Conservation (phyloP, 1,140 invertebrate genomes). For the Ephestia elutella region DNA sequence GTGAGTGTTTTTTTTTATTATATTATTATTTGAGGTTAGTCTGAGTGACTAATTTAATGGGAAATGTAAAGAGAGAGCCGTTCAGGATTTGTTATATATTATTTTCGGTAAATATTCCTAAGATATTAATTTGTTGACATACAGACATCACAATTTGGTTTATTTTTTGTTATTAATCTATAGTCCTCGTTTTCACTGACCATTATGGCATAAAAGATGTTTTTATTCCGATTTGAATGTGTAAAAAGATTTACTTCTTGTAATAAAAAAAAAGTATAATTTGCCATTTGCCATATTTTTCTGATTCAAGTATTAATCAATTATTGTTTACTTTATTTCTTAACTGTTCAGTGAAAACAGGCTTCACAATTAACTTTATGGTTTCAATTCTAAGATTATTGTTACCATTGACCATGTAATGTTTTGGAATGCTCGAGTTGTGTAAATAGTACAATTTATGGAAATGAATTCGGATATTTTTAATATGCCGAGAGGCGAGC, state of each 20-base stretch:
- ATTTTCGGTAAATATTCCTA: slow-evolving; percentile 1
- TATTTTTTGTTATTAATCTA: slow-evolving; percentile 23
- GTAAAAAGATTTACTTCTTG: too few species aligned
- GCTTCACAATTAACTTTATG: slow-evolving; percentile 25
- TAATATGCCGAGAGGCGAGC: slow-evolving; percentile 17
- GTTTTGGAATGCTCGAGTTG: slow-evolving; percentile 33
- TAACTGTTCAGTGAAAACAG: background rate
- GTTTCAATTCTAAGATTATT: slow-evolving; percentile 28
- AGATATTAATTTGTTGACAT: slow-evolving; percentile 10
- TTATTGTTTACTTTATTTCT: background rate
- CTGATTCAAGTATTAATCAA: too few species aligned
- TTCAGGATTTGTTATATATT: slow-evolving; percentile 11
- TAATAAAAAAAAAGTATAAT: too few species aligned
- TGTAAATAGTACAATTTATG: slow-evolving; percentile 59
- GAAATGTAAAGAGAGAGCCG: slow-evolving; percentile 14
- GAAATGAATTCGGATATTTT: slow-evolving; percentile 29
- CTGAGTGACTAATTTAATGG: background rate
- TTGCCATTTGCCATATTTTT: too few species aligned
- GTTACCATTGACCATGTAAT: slow-evolving; percentile 35
- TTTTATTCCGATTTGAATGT: too few species aligned
- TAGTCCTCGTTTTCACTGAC: background rate
- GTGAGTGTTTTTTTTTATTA: slow-evolving; percentile 47
- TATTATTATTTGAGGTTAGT: slow-evolving; percentile 29
- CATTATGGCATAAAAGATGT: background rate
- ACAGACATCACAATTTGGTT: slow-evolving; percentile 29